Base-by-base conservation (phyloP, 2,888 invertebrate species). In the Epistrophe grossulariae region DNA sequence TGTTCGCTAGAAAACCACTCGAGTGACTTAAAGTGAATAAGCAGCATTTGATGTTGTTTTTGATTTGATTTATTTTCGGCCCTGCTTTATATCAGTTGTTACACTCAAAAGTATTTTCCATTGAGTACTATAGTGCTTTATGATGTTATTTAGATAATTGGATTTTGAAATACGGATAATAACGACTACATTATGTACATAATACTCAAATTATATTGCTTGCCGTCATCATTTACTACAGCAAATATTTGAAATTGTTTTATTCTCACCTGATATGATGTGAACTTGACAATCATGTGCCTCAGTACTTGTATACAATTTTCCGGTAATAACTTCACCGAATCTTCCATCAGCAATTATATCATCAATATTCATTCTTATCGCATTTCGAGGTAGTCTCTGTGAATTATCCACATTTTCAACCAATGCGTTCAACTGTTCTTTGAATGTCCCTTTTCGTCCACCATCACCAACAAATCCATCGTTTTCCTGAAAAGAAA, bases 401-500 rank as follows among this genome's bases (percentile, higher is more conserved):
- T 91, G 91, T 28, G 89, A 85, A 9, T 94, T 84, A 92, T 95
- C 94, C 93, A 95, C 9, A 94, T 94, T 91, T 93, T 94, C 91
- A 1, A 93, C 87, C 85, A 95, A 95, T 83, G 95, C 95, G 95
- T 96, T 96, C 0, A 97, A 93, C 91, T 95, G 96, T 89, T 96
- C 94, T 91, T 96, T 97, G 60, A 97, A 93, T 88, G 95, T 95
- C 71, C 95, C 95, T 90, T 96, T 97, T 90, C 96, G 95, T 90
- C 96, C 96, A 50, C 96, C 96, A 89, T 97, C 97, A 24, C 95
- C 95, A 24, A 97, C 94, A 89, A 96, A 97, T 0, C 96, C 97
- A 89, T 96, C 94, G 91, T 97, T 97, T 91, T 97, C 97, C 91
- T 94, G 88, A 43, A 91, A 90, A 60, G 57, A 66, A 72, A 73